phyloP scores from a whole-genome alignment of 2,888 invertebrate species.

The Arctia plantaginis region DNA sequence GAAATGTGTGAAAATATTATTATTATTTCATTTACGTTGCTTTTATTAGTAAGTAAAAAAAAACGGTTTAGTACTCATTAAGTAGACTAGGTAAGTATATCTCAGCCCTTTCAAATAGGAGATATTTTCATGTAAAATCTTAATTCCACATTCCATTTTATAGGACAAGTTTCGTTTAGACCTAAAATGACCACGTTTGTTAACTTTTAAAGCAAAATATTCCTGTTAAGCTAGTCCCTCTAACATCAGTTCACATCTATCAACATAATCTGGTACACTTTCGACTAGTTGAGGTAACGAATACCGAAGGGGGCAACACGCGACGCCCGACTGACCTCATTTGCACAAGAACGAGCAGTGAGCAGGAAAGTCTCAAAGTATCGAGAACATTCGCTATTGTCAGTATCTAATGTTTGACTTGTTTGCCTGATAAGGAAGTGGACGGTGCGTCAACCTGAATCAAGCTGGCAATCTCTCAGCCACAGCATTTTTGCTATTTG shows the following conservation, averaged over 20 bases:
- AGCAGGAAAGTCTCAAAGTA: background rate
- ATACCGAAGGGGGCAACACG: no score
- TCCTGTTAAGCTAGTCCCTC: background rate
- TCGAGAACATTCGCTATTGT: conserved; percentile 2
- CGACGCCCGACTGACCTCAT: conserved; percentile 12
- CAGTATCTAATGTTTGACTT: background rate
- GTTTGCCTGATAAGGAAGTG: background rate
- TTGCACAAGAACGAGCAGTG: background rate
- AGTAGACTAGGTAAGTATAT: no score
- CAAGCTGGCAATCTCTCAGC: background rate
- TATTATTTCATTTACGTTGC: background rate
- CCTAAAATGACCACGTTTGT: no score
- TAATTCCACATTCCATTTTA: no score
- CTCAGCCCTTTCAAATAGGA: no score
- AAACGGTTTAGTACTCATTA: no score
- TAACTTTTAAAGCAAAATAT: no score
- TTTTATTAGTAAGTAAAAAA: background rate
- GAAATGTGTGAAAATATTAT: no score
- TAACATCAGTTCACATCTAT: background rate
- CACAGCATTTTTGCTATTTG: background rate
- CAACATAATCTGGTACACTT: background rate
- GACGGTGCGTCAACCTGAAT: background rate
- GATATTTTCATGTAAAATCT: no score
- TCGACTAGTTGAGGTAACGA: background rate
- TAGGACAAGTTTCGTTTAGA: no score